phyloP scores from a whole-genome alignment of 2,113 vertebrate species.

The Bombycilla garrulus region DNA sequence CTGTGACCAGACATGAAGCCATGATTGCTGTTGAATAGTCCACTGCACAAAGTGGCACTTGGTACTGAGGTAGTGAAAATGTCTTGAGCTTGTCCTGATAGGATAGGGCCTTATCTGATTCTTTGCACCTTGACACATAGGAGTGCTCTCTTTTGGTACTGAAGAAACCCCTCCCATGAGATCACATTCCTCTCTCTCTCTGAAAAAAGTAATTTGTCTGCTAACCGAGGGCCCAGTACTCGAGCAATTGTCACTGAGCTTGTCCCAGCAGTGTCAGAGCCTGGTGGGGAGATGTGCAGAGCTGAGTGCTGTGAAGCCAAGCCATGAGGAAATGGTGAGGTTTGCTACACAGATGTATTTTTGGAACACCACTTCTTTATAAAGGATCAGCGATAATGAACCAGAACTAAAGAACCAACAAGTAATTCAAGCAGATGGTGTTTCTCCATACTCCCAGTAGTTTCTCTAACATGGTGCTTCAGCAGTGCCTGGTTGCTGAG shows the following conservation, averaged over 20 bases:
- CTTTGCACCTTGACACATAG: background rate
- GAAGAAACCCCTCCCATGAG: background rate
- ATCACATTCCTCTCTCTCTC: background rate
- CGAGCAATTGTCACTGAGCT: fast-evolving
- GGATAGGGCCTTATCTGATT: background rate
- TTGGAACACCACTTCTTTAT: background rate
- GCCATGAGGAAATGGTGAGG: background rate
- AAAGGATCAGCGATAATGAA: background rate
- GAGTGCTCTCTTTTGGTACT: background rate
- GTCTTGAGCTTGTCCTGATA: background rate
- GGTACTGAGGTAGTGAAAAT: background rate
- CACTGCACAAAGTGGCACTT: background rate
- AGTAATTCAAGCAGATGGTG: background rate
- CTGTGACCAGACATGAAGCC: background rate
- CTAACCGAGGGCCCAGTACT: fast-evolving
- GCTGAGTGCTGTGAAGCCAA: background rate
- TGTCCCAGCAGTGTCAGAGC: background rate
- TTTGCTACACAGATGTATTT: background rate
- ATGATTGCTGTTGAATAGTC: background rate
- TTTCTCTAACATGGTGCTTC: background rate
- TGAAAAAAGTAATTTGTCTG: background rate
- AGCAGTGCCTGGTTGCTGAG: background rate
- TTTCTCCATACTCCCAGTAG: background rate
- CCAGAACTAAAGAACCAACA: background rate
- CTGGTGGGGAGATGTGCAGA: background rate